Percentiles rank a stretch among this genome's conserved stretches.
Evolutionary conservation across 2,797 vertebrate genomes (phyloP).

Genomic region (Chromobotia macracanthus): DNA sequence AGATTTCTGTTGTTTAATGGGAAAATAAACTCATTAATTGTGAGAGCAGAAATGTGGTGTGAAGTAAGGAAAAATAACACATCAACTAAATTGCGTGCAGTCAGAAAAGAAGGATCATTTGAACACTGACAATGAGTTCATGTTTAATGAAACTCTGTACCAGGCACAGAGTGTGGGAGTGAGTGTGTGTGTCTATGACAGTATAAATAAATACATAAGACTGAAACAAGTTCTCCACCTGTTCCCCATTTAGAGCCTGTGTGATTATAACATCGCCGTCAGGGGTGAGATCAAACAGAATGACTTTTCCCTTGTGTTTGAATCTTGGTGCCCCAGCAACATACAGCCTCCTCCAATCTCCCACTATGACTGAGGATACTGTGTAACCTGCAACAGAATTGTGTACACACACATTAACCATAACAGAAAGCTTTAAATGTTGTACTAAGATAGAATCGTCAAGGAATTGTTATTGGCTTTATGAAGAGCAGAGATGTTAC

Average conservation of each 20-base stretch:
- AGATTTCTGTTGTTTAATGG: conserved; percentile 6
- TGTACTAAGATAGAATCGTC: background rate
- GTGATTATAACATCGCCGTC: conserved; percentile 77
- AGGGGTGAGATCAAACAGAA: conserved; percentile 86
- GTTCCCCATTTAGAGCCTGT: conserved; percentile 90
- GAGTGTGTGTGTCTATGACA: no score
- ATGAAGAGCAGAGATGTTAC: conserved; percentile 67
- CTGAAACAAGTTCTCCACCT: conserved; percentile 74
- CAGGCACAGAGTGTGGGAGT: background rate
- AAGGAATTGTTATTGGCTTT: background rate
- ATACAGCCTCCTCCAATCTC: conserved; percentile 78
- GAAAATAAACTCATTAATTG: conserved; percentile 39
- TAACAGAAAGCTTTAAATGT: background rate
- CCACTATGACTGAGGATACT: conserved; percentile 86
- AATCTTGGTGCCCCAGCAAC: conserved; percentile 93
- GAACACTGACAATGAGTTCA: conserved; percentile 19
- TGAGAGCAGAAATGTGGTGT: conserved; percentile 10
- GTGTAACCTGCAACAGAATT: conserved; percentile 83
- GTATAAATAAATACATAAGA: background rate
- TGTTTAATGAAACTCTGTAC: conserved; percentile 1
- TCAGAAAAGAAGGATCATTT: conserved; percentile 1
- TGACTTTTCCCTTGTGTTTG: conserved; percentile 94
- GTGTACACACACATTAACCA: background rate
- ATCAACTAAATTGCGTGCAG: background rate
- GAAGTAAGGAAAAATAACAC: conserved; percentile 10